Evolutionary conservation across 1,140 invertebrate species (phyloP).

Genomic region (Atta cephalotes): DNA sequence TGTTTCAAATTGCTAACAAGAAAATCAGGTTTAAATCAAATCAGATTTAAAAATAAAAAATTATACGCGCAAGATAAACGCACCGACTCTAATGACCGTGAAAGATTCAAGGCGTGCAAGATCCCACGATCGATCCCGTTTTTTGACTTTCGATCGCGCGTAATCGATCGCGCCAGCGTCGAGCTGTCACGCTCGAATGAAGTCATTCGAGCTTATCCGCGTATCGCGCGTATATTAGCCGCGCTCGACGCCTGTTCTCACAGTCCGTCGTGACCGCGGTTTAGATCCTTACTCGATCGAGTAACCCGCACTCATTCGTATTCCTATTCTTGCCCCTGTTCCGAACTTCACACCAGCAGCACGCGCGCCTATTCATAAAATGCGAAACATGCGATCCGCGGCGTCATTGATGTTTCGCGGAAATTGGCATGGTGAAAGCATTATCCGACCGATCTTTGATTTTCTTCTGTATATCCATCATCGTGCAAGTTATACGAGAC

Average conservation of each 20-base stretch:
- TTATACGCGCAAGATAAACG: slow-evolving; percentile 34
- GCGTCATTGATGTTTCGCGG: slow-evolving; percentile 53
- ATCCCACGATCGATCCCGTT: slow-evolving; percentile 66
- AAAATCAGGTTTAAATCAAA: slow-evolving; percentile 14
- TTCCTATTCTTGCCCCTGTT: slow-evolving; percentile 44
- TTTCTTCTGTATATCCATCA: slow-evolving; percentile 20
- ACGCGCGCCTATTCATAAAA: slow-evolving; percentile 51
- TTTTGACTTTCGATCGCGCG: slow-evolving; percentile 69
- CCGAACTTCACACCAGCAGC: slow-evolving; percentile 17
- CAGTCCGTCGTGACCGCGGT: slow-evolving; percentile 51
- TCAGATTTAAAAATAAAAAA: slow-evolving; percentile 23
- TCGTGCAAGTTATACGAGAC: slow-evolving; percentile 34
- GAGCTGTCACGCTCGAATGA: slow-evolving; percentile 74
- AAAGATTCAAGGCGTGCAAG: slow-evolving; percentile 38
- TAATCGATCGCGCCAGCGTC: slow-evolving; percentile 59
- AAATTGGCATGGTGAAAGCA: slow-evolving; percentile 63
- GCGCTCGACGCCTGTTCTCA: slow-evolving; percentile 68
- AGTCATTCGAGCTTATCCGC: slow-evolving; percentile 73
- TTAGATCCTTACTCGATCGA: slow-evolving; percentile 66
- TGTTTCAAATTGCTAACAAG: background rate
- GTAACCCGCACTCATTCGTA: slow-evolving; percentile 51
- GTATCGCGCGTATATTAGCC: slow-evolving; percentile 58
- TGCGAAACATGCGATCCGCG: slow-evolving; percentile 16
- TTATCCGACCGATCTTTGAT: slow-evolving; percentile 61
- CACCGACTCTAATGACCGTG: slow-evolving; percentile 49